Conservation (phyloP, 2,113 vertebrate genomes). For the Tetrax tetrax region DNA sequence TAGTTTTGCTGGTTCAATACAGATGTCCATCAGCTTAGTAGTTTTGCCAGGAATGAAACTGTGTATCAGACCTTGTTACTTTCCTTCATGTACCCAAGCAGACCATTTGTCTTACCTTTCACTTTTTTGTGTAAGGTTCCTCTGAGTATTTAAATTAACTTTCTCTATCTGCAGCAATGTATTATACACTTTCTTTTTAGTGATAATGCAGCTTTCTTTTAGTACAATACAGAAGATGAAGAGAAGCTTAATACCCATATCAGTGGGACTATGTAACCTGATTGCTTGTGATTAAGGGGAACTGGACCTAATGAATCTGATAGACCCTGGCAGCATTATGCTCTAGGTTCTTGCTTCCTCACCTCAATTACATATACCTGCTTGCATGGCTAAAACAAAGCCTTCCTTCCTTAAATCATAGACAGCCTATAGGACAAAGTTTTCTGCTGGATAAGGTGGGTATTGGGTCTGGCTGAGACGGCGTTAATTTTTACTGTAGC, state of each 20-base stretch:
- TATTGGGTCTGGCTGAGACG: no score
- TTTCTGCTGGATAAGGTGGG: neutral
- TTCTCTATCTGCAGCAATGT: neutral
- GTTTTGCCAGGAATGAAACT: neutral
- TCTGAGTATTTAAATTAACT: neutral
- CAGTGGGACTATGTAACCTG: neutral
- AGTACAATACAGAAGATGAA: neutral
- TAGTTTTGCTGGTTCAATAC: neutral
- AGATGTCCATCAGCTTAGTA: neutral
- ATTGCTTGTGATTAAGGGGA: neutral
- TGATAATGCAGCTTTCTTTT: neutral
- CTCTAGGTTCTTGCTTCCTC: neutral
- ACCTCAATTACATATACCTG: neutral
- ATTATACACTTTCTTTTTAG: neutral
- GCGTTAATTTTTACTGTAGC: no score
- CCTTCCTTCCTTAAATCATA: neutral
- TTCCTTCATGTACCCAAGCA: neutral
- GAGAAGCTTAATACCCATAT: neutral
- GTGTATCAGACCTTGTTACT: neutral
- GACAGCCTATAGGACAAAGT: neutral
- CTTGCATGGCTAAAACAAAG: neutral
- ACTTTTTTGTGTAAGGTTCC: neutral
- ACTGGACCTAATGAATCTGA: neutral
- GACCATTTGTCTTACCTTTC: neutral
- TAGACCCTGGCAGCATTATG: neutral